These are phyloP conservation scores for Thecophora atra DNA, from an alignment of 2,888 invertebrate species.

Conservation along the genomic window DNA sequence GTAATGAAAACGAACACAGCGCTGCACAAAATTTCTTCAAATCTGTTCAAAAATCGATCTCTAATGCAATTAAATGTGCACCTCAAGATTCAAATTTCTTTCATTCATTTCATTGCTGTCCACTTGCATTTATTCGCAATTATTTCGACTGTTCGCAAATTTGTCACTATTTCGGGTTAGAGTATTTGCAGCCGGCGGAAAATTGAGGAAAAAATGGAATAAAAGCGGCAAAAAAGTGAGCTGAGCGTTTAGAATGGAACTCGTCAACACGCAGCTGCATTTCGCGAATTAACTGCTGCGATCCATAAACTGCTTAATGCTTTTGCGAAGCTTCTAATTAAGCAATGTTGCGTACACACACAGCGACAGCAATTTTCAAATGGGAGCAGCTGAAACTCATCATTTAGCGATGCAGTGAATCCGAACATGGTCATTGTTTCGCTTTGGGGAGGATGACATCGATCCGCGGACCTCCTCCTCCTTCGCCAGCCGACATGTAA, in stretches of 20 bases:
- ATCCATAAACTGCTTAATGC: background rate
- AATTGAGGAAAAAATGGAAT: background rate
- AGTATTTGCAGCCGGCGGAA: background rate
- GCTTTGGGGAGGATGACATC: too few relatives aligned
- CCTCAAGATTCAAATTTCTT: conserved; percentile 6
- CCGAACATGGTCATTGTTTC: background rate
- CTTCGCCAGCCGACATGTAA: background rate
- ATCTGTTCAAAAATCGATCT: background rate
- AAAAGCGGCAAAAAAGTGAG: conserved; percentile 5
- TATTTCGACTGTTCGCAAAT: background rate
- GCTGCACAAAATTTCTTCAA: conserved; percentile 13
- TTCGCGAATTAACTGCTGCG: background rate
- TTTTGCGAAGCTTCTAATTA: background rate
- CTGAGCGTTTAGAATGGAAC: background rate
- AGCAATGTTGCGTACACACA: background rate
- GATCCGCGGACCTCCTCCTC: background rate
- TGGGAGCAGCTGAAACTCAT: too few relatives aligned
- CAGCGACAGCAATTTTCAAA: too few relatives aligned
- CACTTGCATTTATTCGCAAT: background rate
- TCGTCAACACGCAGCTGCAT: background rate
- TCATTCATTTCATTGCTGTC: conserved; percentile 4
- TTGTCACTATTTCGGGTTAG: conserved; percentile 9
- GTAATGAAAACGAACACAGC: conserved; percentile 26
- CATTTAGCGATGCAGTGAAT: background rate
- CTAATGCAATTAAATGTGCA: conserved; percentile 7